Evolutionary conservation across 2,797 vertebrate species (phyloP), one percentile per base, ranked within the genome.

Genomic region (Anguilla pacifica): DNA sequence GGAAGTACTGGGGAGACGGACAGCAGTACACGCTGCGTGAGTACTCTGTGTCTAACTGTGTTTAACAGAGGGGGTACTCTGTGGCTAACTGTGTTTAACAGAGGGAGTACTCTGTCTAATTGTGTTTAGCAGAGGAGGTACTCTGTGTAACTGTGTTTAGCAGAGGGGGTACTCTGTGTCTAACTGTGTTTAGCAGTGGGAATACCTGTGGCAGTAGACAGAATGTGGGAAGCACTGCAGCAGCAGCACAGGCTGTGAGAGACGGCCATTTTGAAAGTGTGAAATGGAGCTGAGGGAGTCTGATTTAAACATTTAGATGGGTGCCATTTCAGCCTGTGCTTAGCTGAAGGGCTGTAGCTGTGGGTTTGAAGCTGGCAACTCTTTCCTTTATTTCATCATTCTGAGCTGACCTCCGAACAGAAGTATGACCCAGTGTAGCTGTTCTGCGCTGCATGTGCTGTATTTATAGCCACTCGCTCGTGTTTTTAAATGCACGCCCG

Each of bases 21-120:
- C 89, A 95, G 46, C 95, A 93, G 88, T 91, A 25, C 83, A 92
- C 93, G 0, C 77, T 96, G 17, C 39, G 96, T 97, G 84, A 91
- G 94, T 92, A n/a, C 17, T 84, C 55, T 43, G 19, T 70, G 5
- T 70, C 46, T 25, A 3, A 46, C 35, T 0, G 35, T 35, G 35
- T 51, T 51, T 51, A 51, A 51, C 49, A 51, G 35, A 1, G 35
- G 35, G 49, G 0, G 49, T 51, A 51, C 49, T 51, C 49, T 51
- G 49, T 51, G 9, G 4, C 49, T 51, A 51, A 51, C 49, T 51
- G 49, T 51, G 49, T 51, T 51, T 51, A 9, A 51, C 4, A 51
- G 49, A 0, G 49, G 9, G 49, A 4, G 49, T 51, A 5, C 49
- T 51, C 49, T 51, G 9, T 51, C 49, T 51, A 9, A 51, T 2